Evolutionary conservation across 1,140 invertebrate species (phyloP).

Genomic region (Euglossa dilemma): DNA sequence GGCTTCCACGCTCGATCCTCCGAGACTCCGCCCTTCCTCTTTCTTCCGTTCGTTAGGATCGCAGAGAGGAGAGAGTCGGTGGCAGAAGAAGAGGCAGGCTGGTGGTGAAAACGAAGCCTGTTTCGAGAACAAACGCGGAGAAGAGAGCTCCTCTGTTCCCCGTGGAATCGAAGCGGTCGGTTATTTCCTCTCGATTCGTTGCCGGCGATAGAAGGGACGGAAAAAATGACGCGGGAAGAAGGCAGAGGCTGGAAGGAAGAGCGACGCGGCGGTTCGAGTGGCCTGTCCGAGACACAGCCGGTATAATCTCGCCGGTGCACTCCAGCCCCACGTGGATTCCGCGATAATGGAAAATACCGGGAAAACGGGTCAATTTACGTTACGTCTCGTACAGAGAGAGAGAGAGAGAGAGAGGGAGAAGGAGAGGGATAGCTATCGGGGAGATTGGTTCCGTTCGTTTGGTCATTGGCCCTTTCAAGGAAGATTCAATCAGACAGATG

Average conservation of each 20-base stretch:
- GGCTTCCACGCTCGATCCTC: too few relatives aligned
- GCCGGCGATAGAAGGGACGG: not conserved
- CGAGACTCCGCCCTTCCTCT: too few relatives aligned
- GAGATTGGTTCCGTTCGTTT: constrained; percentile 36
- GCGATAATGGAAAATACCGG: constrained; percentile 48
- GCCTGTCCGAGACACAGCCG: constrained; percentile 38
- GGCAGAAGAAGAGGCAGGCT: too few relatives aligned
- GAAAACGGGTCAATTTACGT: constrained; percentile 45
- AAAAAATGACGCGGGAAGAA: not conserved
- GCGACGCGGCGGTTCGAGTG: not conserved
- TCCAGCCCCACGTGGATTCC: constrained; percentile 32
- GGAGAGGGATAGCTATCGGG: not conserved
- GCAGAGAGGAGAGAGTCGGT: too few relatives aligned
- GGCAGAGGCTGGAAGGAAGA: not conserved
- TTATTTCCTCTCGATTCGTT: not conserved
- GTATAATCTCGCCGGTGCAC: constrained; percentile 38
- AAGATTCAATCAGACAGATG: constrained; percentile 44
- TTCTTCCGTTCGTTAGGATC: too few relatives aligned
- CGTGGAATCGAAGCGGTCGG: not conserved
- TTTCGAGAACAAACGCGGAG: not conserved
- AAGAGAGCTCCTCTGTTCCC: not conserved
- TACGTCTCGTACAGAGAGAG: constrained; percentile 34
- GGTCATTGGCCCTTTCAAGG: constrained; percentile 37
- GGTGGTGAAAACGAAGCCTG: not conserved
- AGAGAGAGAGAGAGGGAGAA: not conserved